These are phyloP conservation scores for Delphinapterus leucas DNA, from an alignment of 2,113 vertebrate species.

Conservation along the genomic window DNA sequence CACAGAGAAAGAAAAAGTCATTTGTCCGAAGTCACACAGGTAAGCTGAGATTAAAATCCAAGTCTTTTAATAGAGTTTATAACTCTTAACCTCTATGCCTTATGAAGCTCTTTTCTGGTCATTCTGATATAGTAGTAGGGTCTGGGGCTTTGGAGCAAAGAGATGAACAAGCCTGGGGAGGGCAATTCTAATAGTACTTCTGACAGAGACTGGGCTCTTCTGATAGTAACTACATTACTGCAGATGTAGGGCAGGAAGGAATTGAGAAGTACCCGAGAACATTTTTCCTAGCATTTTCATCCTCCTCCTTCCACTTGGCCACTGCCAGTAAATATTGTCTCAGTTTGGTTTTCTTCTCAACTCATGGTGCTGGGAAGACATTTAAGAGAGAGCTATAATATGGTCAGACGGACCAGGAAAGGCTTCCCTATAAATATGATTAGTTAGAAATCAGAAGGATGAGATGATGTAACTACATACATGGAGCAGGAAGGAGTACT, in stretches of 20 bases:
- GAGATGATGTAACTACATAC: background rate
- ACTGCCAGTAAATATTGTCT: background rate
- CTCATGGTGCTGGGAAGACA: background rate
- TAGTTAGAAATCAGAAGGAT: background rate
- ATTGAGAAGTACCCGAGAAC: background rate
- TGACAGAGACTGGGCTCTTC: background rate
- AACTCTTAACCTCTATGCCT: background rate
- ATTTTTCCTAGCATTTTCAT: background rate
- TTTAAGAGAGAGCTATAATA: background rate
- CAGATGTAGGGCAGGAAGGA: background rate
- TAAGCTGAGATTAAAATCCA: background rate
- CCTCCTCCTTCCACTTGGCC: background rate
- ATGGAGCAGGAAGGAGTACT: accelerated
- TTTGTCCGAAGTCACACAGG: background rate
- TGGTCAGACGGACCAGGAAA: background rate
- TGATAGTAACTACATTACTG: background rate
- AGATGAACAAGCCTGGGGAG: background rate
- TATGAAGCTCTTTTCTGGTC: background rate
- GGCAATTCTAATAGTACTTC: background rate
- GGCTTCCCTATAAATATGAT: background rate
- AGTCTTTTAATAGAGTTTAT: background rate
- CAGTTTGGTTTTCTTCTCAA: background rate
- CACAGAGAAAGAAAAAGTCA: background rate
- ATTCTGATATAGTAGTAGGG: background rate
- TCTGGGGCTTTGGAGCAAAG: background rate